Evolutionary conservation across 2,888 invertebrate genomes (phyloP), one percentile per base, ranked within the genome.

Genomic region (Lithophane semibrunnea): DNA sequence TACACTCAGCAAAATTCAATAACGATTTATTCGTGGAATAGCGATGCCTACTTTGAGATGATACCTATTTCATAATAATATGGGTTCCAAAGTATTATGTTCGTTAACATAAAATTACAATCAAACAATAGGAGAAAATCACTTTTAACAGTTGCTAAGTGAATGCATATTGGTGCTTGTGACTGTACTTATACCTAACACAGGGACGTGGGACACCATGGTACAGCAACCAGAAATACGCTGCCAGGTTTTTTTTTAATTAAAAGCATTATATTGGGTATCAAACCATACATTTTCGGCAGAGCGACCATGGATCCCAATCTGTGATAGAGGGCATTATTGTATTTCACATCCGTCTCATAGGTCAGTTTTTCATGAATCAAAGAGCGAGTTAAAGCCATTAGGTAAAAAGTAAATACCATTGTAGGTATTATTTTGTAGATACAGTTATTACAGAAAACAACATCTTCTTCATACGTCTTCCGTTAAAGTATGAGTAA

Each of bases 401-500:
- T 21, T 21, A 21, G n/a, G 52, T 4, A 54, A n/a, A n/a, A 21
- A n/a, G 52, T 4, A 54, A n/a, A n/a, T 12, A n/a, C 12, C 4
- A 4, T 56, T 56, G 3, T n/a, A 10, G n/a, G n/a, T 56, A n/a
- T 3, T 3, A 10, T 12, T 52, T 54, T 56, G n/a, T n/a, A 56
- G 56, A 56, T n/a, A 9, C n/a, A n/a, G 56, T 58, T 24, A 58
- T 13, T 7, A 21, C 21, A 13, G n/a, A n/a, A 37, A 18, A 21
- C 4, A 4, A 16, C 2, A 44, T n/a, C 16, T 24, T 49, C 8
- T 16, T 52, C 3, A 52, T 1, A 29, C 29, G 1, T 52, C 37
- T 63, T 73, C 63, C 21, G 18, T 29, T 29, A 16, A 3, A 75
- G 2, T 42, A 79, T 74, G 76, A 76, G 68, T 73, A 52, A 37